Conservation (phyloP, 2,113 vertebrate genomes). For the Dasypus novemcinctus region DNA sequence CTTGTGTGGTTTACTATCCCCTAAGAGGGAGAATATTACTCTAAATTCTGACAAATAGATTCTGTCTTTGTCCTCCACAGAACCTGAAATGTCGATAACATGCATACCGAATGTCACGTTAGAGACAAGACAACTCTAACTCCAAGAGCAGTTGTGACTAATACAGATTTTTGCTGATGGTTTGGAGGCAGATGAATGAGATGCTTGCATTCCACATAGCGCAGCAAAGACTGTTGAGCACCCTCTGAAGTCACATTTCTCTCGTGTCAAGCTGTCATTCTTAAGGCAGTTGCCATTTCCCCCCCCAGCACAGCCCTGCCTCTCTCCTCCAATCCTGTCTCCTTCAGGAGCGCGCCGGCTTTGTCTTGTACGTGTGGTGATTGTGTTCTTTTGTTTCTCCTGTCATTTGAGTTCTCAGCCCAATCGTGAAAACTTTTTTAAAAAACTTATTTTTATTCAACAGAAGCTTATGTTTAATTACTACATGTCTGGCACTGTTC, state of each 20-base stretch:
- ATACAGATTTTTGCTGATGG: background rate
- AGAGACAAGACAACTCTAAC: background rate
- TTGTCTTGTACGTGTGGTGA: background rate
- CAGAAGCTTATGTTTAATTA: background rate
- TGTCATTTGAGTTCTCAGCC: background rate
- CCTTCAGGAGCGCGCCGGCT: background rate
- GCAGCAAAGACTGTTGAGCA: background rate
- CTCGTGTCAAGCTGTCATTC: background rate
- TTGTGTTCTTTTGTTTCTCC: background rate
- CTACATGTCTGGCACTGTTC: background rate
- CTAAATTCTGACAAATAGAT: background rate
- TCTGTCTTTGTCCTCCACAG: no score
- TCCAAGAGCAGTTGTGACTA: background rate
- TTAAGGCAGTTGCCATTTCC: no score
- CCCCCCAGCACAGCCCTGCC: background rate
- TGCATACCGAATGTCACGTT: background rate
- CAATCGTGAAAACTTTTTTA: background rate
- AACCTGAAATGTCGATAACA: no score
- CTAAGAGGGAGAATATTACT: background rate
- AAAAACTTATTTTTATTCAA: background rate
- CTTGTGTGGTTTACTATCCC: background rate
- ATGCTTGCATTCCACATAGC: no score
- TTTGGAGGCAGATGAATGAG: background rate
- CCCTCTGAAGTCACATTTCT: background rate
- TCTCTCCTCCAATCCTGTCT: rapidly evolving